phyloP scores from a whole-genome alignment of 2,888 invertebrate species.

The Clanis bilineata region DNA sequence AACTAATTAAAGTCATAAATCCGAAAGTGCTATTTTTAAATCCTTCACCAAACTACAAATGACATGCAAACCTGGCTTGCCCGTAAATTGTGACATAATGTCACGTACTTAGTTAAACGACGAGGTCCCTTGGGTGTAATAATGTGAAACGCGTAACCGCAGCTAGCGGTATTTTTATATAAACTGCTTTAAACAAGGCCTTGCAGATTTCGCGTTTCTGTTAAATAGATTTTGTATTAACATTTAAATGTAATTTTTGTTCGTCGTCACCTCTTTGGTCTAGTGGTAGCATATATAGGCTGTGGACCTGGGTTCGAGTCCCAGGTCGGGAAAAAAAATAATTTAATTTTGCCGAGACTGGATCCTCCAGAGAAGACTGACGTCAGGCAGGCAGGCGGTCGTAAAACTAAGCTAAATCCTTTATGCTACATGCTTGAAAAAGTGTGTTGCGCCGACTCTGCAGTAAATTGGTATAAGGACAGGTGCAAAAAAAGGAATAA shows the following conservation, averaged over 20 bases:
- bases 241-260: not conserved
- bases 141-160: not conserved
- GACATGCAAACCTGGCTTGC: not conserved
- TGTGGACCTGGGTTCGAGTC: too few relatives aligned
- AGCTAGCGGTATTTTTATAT: not conserved
- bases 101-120: not conserved
- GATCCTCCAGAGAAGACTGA: too few relatives aligned
- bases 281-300: too few relatives aligned
- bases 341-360: too few relatives aligned
- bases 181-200: not conserved
- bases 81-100: not conserved
- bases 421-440: too few relatives aligned
- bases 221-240: not conserved
- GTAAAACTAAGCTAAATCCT: too few relatives aligned
- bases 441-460: too few relatives aligned
- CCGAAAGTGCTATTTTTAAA: not conserved
- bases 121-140: not conserved
- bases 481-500: too few relatives aligned
- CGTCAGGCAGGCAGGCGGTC: too few relatives aligned
- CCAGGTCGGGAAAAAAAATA: too few relatives aligned
- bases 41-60: not conserved
- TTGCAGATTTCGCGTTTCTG: not conserved
- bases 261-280: too few relatives aligned
- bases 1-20: not conserved
- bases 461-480: too few relatives aligned